Evolutionary conservation across 2,797 vertebrate genomes (phyloP).

Genomic region (Molossus molossus): DNA sequence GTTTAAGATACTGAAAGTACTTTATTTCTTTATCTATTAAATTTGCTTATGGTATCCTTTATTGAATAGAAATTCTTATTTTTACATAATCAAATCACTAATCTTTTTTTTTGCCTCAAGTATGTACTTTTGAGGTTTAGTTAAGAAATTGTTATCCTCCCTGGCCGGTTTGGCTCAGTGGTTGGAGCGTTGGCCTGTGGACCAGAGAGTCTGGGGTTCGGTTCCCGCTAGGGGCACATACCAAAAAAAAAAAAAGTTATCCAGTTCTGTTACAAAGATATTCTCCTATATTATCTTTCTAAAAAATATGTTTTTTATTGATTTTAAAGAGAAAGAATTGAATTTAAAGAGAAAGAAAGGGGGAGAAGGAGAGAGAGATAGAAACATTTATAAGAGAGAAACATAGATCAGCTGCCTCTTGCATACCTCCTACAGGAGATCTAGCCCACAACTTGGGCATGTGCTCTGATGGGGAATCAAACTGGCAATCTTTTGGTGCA

Average conservation of each 20-base stretch:
- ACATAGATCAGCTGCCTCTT: not conserved
- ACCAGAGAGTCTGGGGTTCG: no score
- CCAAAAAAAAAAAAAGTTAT: not conserved
- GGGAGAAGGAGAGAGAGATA: not conserved
- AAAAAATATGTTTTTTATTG: not conserved
- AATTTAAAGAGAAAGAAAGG: not conserved
- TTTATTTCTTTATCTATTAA: constrained; percentile 52
- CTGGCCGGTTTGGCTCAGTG: no score
- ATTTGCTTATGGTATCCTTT: constrained; percentile 13
- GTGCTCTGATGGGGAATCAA: not conserved
- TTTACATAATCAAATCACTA: constrained; percentile 61
- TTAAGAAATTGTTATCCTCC: constrained; percentile 43
- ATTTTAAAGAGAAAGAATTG: not conserved
- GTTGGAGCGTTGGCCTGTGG: no score
- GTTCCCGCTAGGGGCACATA: no score
- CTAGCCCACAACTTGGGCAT: not conserved
- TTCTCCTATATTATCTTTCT: not conserved
- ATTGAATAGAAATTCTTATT: constrained; percentile 56
- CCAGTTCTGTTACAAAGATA: constrained; percentile 7
- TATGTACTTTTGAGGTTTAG: constrained; percentile 54
- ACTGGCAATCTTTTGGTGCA: not conserved
- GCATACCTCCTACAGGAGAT: not conserved
- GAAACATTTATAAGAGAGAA: not conserved
- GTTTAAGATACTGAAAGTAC: constrained; percentile 47
- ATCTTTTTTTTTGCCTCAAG: not conserved